Conservation (phyloP, 2,113 vertebrate genomes). For the Rhea americana region DNA sequence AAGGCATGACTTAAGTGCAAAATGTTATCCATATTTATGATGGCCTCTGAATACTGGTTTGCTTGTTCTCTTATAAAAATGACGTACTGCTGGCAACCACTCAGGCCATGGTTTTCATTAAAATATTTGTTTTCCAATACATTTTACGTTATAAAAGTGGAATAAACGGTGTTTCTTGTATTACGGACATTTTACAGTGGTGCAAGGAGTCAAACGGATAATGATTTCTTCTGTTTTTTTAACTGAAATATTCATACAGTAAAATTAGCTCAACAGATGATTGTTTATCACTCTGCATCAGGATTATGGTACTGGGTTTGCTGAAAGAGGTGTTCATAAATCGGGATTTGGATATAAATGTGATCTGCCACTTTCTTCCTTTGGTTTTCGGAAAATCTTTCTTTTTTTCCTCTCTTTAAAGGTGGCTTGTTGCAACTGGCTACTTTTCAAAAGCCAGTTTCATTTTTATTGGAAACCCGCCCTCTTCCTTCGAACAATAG, state of each 20-base stretch:
- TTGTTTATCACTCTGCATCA: not conserved
- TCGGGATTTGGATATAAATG: not conserved
- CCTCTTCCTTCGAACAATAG: not conserved
- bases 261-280: constrained; percentile 20
- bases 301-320: constrained; percentile 16
- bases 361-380: constrained; percentile 51
- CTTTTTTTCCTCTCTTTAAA: constrained; percentile 24
- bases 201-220: constrained; percentile 13
- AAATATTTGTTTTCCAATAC: constrained; percentile 71
- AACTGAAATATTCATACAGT: constrained; percentile 1
- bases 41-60: not conserved
- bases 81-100: not conserved
- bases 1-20: not conserved
- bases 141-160: constrained; percentile 58
- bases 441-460: constrained; percentile 22
- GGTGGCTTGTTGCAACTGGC: constrained; percentile 56
- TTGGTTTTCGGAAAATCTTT: constrained; percentile 45
- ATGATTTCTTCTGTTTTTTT: not conserved
- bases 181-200: constrained; percentile 16
- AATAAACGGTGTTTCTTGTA: not conserved
- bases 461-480: constrained; percentile 11
- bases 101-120: constrained; percentile 23
- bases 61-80: not conserved
- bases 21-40: not conserved
- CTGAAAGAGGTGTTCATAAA: constrained; percentile 36